Base-by-base conservation (phyloP, 2,797 vertebrate species). In the Xenentodon cancila region DNA sequence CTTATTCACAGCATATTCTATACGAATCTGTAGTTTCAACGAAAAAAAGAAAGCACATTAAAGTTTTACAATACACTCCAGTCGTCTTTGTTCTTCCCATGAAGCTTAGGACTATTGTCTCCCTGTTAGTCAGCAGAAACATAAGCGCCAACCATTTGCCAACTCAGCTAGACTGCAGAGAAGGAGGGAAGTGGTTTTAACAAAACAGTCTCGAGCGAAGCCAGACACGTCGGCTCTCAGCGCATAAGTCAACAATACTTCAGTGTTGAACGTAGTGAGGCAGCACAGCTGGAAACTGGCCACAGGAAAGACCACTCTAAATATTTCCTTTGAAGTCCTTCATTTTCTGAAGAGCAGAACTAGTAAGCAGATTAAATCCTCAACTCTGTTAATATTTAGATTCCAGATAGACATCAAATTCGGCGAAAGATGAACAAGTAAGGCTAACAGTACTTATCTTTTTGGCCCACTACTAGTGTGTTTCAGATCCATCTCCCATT, bases 301-400 rank as follows among this genome's bases (percentile, higher is more conserved):
- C 30, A 48, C 72, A 73, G 61, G 56, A 68, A 54, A 78, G 53
- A 77, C 22, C 47, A 51, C 67, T 65, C n/a, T 42, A 40, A 75
- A 72, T 68, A 70, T 81, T 45, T 37, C n/a, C 54, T 82, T 85
- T 84, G 81, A 86, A 74, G 71, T 64, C 37, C 77, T 79, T 61
- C 4, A 70, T 75, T 76, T 81, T 70, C 47, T 16, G 9, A 62
- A 61, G 15, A 44, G 60, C 61, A 63, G 52, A 60, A 74, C 53
- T 76, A 64, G 63, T 64, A 64, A 44, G 53, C 49, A 71, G 70
- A 85, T 80, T 74, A 63, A 55, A 52, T 82, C 81, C 59, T 69
- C 68, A 69, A 79, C 79, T 52, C 63, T 71, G 64, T n/a, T 61
- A 43, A 71, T 67, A 75, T 73, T 62, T 72, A 53, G 32, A 54